These are phyloP conservation scores for Brachionus plicatilis DNA, from an alignment of 1,140 invertebrate genomes.

Conservation along the genomic window DNA sequence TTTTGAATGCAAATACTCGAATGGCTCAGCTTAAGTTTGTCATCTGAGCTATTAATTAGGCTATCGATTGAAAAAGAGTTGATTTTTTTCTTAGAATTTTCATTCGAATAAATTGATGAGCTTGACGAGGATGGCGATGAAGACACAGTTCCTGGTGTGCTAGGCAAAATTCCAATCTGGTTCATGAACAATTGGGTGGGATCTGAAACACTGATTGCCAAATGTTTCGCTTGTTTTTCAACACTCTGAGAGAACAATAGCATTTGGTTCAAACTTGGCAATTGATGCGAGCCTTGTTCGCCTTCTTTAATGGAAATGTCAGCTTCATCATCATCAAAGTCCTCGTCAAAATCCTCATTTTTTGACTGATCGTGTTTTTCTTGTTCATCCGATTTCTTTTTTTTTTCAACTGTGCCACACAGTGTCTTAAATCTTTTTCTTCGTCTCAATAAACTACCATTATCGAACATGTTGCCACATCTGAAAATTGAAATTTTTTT, in stretches of 20 bases:
- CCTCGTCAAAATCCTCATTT: conserved; percentile 26
- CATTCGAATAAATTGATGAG: neutral
- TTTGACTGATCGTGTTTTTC: neutral
- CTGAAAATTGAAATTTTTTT: neutral
- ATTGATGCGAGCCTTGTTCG: neutral
- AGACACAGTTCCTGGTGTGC: neutral
- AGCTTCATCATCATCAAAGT: neutral
- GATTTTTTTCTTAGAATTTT: neutral
- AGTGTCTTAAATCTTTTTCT: conserved; percentile 48
- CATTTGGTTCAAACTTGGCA: neutral
- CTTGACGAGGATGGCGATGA: conserved; percentile 6
- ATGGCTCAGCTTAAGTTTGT: neutral
- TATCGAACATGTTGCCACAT: conserved; percentile 65
- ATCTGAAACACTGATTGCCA: neutral
- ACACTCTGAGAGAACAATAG: neutral
- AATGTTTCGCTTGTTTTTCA: neutral
- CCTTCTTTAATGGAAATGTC: neutral
- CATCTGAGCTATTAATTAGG: neutral
- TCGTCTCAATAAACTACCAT: conserved; percentile 52
- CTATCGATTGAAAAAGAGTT: conserved; percentile 11
- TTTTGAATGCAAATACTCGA: neutral
- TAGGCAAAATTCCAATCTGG: neutral
- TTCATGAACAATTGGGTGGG: neutral
- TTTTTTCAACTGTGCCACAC: neutral
- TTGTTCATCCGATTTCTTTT: neutral